A percentile compares a stretch with the other conserved stretches of the same genome.
Conservation (phyloP, 1,140 invertebrate genomes). For the Ptiloglossa arizonensis region DNA sequence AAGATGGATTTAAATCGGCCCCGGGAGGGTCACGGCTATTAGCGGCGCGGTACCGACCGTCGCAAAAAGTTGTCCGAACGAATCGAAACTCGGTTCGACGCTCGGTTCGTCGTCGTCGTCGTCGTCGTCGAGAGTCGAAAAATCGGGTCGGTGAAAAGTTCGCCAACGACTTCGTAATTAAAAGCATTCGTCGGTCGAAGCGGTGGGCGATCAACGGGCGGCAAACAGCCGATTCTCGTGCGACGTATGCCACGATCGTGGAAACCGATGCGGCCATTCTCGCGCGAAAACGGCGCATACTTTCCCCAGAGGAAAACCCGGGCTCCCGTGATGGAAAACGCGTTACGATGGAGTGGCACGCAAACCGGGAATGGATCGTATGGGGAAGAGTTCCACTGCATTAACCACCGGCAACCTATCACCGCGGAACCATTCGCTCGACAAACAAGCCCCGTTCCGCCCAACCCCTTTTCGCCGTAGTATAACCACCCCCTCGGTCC, state of each 20-base stretch:
- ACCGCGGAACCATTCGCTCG: slow-evolving; percentile 64
- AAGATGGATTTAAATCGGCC: no score
- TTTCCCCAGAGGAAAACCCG: slow-evolving; percentile 29
- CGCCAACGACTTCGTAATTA: slow-evolving; percentile 24
- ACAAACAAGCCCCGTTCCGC: slow-evolving; percentile 60
- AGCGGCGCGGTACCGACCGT: no score
- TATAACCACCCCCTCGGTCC: background rate
- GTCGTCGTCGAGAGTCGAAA: background rate
- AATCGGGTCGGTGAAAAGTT: background rate
- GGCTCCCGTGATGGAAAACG: slow-evolving; percentile 69
- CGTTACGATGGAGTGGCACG: slow-evolving; percentile 73
- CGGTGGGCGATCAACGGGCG: slow-evolving; percentile 57
- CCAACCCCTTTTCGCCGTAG: background rate
- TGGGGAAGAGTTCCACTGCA: slow-evolving; percentile 63
- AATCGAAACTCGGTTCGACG: no score
- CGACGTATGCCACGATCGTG: slow-evolving; percentile 51
- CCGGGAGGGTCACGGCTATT: no score
- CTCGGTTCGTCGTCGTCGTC: no score
- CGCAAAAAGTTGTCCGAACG: no score
- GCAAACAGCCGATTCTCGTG: slow-evolving; percentile 53
- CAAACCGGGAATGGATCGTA: slow-evolving; percentile 67
- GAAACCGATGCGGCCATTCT: slow-evolving; percentile 60
- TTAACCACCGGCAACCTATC: slow-evolving; percentile 67
- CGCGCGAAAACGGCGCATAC: slow-evolving; percentile 63
- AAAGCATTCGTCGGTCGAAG: slow-evolving; percentile 45